Percentiles rank a stretch among this genome's conserved stretches.
These are phyloP conservation scores for Polypedilum pembai DNA, from an alignment of 1,140 invertebrate species.

Conservation along the genomic window DNA sequence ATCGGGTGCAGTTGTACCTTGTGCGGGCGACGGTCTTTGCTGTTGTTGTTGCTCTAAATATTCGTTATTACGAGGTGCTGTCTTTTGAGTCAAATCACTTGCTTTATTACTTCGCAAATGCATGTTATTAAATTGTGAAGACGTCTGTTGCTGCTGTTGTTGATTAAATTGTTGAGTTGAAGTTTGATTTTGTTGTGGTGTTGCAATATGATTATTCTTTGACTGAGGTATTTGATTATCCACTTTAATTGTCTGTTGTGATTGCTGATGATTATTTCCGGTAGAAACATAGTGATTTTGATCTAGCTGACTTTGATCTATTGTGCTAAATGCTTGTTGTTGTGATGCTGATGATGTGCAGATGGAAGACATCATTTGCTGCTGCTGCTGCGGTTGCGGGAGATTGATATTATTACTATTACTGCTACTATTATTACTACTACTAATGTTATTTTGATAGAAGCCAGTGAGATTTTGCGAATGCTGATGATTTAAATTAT, in stretches of 20 bases:
- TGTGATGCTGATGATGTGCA: constrained; percentile 15
- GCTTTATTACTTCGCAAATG: constrained; percentile 14
- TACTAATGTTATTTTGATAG: constrained; percentile 8
- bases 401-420: constrained; percentile 5
- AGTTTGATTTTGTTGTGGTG: not conserved
- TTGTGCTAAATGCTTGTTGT: constrained; percentile 12
- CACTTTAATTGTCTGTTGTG: constrained; percentile 21
- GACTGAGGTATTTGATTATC: constrained; percentile 25
- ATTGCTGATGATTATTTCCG: constrained; percentile 32
- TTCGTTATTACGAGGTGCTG: constrained; percentile 35
- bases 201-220: not conserved
- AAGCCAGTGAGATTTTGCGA: constrained; percentile 22
- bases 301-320: constrained; percentile 14
- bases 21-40: constrained; percentile 49
- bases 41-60: constrained; percentile 30
- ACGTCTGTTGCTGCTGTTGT: constrained; percentile 32
- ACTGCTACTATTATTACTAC: not conserved
- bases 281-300: constrained; percentile 33
- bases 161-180: constrained; percentile 28
- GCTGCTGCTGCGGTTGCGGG: not conserved
- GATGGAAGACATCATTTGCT: not conserved
- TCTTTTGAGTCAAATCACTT: constrained; percentile 29
- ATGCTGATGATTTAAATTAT: constrained; percentile 8
- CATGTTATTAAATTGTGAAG: constrained; percentile 9
- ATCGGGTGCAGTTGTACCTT: constrained; percentile 49